Conservation (phyloP, 2,797 vertebrate genomes). For the Crotalus adamanteus region DNA sequence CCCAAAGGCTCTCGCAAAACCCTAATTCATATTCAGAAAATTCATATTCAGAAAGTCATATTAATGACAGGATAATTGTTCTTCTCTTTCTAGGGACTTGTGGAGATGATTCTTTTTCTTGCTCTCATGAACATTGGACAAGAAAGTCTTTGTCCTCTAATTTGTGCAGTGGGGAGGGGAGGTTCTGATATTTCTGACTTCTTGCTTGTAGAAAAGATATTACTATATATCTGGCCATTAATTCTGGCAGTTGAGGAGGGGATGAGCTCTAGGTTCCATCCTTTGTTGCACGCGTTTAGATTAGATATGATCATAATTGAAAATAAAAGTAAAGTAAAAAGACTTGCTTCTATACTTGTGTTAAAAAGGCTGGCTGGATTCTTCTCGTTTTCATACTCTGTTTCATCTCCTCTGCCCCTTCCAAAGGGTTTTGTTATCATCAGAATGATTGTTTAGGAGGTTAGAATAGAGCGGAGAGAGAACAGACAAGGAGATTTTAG, state of each 20-base stretch:
- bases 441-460: not conserved
- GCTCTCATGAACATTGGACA: not conserved
- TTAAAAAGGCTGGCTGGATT: not conserved
- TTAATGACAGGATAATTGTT: not conserved
- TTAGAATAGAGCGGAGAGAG: not conserved
- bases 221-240: not conserved
- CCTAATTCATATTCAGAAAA: not conserved
- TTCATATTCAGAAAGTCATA: not conserved
- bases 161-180: not conserved
- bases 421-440: not conserved
- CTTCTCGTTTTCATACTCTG: not conserved
- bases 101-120: no score
- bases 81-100: not conserved
- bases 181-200: not conserved
- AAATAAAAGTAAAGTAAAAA: not conserved
- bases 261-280: not conserved
- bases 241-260: not conserved
- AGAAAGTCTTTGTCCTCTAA: not conserved
- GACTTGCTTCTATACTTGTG: not conserved
- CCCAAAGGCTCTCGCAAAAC: not conserved
- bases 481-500: not conserved
- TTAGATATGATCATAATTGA: not conserved
- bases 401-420: not conserved
- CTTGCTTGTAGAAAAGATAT: not conserved
- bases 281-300: not conserved